phyloP scores from a whole-genome alignment of 2,113 vertebrate species.

The Chaetodon auriga region DNA sequence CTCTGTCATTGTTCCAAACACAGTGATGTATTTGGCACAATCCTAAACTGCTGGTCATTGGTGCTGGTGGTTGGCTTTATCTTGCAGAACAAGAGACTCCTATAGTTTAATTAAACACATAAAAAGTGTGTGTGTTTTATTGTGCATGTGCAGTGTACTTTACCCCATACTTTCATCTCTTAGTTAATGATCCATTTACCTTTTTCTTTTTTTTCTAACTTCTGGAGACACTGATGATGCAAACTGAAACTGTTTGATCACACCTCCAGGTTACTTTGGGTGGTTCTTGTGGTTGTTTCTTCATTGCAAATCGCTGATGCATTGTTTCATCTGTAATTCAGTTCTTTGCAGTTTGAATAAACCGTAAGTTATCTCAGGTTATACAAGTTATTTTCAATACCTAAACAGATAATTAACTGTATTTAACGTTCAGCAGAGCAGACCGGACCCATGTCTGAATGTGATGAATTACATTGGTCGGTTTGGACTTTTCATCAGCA shows the following conservation, averaged over 20 bases:
- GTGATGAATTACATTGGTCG: background rate
- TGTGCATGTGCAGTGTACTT: background rate
- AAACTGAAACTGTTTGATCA: constrained; percentile 23
- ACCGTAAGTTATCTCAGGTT: too few species aligned
- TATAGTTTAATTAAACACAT: background rate
- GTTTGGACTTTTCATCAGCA: background rate
- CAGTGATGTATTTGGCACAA: background rate
- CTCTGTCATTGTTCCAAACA: too few species aligned
- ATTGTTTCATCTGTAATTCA: background rate
- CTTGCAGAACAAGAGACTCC: background rate
- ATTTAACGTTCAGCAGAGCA: background rate
- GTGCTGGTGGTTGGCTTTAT: background rate
- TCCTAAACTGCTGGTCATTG: background rate
- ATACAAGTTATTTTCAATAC: background rate
- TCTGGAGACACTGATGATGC: background rate
- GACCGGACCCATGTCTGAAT: background rate
- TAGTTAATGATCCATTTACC: background rate
- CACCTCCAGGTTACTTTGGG: background rate
- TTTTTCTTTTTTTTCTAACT: background rate
- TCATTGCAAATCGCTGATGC: background rate
- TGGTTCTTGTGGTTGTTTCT: background rate
- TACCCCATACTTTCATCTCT: background rate
- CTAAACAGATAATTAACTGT: background rate
- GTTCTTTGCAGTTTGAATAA: background rate
- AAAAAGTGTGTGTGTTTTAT: background rate